phyloP scores from a whole-genome alignment of 2,113 vertebrate genomes.

The Pimephales promelas region DNA sequence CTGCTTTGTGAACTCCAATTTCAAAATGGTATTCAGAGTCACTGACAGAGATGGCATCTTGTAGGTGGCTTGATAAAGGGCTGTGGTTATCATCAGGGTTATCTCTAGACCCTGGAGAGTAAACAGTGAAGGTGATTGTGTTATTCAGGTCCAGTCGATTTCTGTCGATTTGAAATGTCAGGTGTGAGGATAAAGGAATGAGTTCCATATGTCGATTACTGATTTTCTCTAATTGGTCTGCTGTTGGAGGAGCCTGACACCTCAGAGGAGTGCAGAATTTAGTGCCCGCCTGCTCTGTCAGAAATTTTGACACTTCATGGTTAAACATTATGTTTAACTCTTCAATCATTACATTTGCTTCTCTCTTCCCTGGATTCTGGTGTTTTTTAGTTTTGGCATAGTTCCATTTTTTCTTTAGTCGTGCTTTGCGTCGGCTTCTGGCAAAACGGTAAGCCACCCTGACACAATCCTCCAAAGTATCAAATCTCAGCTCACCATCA shows the following conservation, averaged over 20 bases:
- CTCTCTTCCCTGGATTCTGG: slow-evolving; percentile 73
- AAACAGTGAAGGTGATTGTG: slow-evolving; percentile 2
- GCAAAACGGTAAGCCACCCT: slow-evolving; percentile 81
- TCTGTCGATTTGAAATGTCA: slow-evolving; percentile 66
- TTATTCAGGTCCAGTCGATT: background rate
- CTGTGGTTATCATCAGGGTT: background rate
- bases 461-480: slow-evolving; percentile 77
- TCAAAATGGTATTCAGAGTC: slow-evolving; percentile 29
- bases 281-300: slow-evolving; percentile 59
- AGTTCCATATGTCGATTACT: slow-evolving; percentile 31
- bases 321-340: slow-evolving; percentile 90
- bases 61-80: background rate
- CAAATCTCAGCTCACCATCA: slow-evolving; percentile 40
- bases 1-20: slow-evolving; percentile 42
- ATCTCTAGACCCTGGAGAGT: slow-evolving; percentile 35
- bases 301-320: slow-evolving; percentile 72
- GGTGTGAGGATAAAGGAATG: slow-evolving; percentile 79
- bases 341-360: slow-evolving; percentile 83
- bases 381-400: slow-evolving; percentile 79
- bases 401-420: slow-evolving; percentile 74
- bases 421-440: slow-evolving; percentile 71
- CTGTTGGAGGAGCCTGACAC: slow-evolving; percentile 71
- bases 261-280: slow-evolving; percentile 77
- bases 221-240: background rate
- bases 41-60: slow-evolving; percentile 28